Conservation (phyloP, 2,888 invertebrate genomes). For the Mayetiola destructor region DNA sequence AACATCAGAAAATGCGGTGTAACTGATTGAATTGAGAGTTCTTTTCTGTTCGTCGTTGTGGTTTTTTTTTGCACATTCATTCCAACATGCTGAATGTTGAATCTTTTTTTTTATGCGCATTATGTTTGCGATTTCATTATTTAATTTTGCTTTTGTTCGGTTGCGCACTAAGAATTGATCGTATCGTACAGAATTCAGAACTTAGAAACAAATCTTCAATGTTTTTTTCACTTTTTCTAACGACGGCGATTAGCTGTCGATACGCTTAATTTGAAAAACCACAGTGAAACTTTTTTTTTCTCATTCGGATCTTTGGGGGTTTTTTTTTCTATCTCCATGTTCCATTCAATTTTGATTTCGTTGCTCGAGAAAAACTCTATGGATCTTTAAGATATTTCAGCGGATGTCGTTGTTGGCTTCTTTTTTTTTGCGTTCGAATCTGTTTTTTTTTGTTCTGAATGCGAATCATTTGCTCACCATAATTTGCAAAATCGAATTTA, state of each 20-base stretch:
- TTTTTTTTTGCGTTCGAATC: background rate
- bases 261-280: background rate
- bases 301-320: background rate
- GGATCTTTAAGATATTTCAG: background rate
- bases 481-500: too few species aligned
- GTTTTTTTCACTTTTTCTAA: background rate
- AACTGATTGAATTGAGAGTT: background rate
- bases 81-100: background rate
- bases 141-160: slow-evolving; percentile 1
- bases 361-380: background rate
- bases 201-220: background rate
- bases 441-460: background rate
- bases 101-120: background rate
- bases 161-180: background rate
- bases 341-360: background rate
- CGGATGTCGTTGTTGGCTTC: background rate
- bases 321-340: too few species aligned
- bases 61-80: background rate
- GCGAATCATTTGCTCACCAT: too few species aligned
- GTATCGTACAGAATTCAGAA: too few species aligned
- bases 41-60: too few species aligned
- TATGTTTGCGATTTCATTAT: background rate
- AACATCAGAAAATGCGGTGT: background rate
- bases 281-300: background rate
- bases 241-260: background rate